Base-by-base conservation (phyloP, 2,113 vertebrate species). In the Caretta caretta region DNA sequence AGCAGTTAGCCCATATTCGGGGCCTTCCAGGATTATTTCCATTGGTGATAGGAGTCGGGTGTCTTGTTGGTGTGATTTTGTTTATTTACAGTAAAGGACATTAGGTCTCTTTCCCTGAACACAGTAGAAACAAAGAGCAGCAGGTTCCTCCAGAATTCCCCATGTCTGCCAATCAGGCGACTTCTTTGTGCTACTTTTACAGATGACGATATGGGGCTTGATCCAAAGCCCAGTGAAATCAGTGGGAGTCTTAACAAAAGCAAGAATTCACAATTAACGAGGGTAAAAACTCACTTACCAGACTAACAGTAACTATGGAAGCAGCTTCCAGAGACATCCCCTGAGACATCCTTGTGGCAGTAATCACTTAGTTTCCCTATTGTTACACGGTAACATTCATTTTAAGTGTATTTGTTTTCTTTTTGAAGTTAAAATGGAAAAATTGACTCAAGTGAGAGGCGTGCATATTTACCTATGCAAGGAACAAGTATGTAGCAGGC, bases 331-430 rank as follows among this genome's bases (percentile, higher is more conserved):
- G 76, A 92, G 93, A 49, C 51, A 29, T 53, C 80, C 51, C n/a
- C 19, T 31, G 57, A 50, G 84, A 89, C 53, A 49, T 5, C 0
- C 1, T 69, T 25, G 5, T 80, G 65, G 46, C 0, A 0, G n/a
- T 81, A 93, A 94, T 90, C 90, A 86, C 69, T 94, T 94, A 90
- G 46, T 51, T 56, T 72, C 62, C 69, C 51, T 92, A 92, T 62
- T 88, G 86, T 24, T 92, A 49, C 4, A 29, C 53, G 92, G 88
- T 72, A 95, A 89, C 84, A 79, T 80, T 86, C 90, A 54, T 83
- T 85, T 27, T 69, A 69, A 69, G 8, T 38, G 17, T 46, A 62
- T 93, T 90, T 87, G 57, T 82, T 97, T 94, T 94, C 86, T 84
- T 76, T 94, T 95, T 93, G 69, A 90, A 90, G 92, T 94, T 95